Conservation (phyloP, 2,888 invertebrate species). For the Nemoura dubitans region DNA sequence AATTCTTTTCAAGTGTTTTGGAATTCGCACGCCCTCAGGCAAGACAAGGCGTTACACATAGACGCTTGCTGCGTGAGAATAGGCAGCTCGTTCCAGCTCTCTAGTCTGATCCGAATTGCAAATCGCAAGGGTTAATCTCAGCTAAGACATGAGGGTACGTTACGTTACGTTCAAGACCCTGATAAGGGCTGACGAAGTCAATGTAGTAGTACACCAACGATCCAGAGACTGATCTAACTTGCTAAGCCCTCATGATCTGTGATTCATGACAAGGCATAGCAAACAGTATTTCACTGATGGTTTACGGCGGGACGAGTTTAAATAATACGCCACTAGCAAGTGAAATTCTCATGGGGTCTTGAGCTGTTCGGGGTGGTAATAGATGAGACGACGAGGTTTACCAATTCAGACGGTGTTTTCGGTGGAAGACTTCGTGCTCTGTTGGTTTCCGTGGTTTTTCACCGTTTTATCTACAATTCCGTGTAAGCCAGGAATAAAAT, state of each 20-base stretch:
- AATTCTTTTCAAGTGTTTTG: background rate
- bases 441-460: no score
- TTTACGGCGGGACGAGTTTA: background rate
- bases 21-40: background rate
- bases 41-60: no score
- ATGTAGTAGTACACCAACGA: background rate
- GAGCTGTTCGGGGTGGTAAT: background rate
- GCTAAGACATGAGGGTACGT: background rate
- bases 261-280: slow-evolving; percentile 25
- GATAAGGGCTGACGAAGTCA: slow-evolving; percentile 2
- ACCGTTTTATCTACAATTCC: no score
- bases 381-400: background rate
- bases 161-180: background rate
- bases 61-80: background rate
- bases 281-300: slow-evolving; percentile 19
- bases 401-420: no score
- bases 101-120: slow-evolving; percentile 22
- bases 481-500: no score
- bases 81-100: background rate
- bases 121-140: background rate
- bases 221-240: slow-evolving; percentile 16
- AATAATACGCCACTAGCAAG: background rate
- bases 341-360: background rate
- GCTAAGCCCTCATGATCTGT: slow-evolving; percentile 27
- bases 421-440: no score